Conservation (phyloP, 2,888 invertebrate species). For the Phytoseiulus persimilis region DNA sequence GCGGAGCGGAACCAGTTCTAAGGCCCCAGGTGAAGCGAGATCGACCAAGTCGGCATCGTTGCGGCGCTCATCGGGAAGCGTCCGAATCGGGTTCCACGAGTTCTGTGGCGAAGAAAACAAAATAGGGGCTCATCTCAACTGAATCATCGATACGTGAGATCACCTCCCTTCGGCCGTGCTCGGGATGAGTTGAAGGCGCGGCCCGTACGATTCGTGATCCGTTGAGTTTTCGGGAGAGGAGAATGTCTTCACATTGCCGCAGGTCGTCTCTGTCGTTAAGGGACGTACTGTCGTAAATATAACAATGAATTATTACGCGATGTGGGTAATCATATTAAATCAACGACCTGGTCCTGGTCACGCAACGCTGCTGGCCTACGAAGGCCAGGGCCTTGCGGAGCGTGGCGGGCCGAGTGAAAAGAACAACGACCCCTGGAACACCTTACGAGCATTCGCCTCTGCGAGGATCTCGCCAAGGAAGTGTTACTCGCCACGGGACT, state of each 20-base stretch:
- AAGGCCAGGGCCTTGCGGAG: not conserved
- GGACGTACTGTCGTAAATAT: not conserved
- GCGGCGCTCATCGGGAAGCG: too few relatives aligned
- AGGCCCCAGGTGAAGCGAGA: too few relatives aligned
- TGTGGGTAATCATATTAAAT: not conserved
- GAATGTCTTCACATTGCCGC: not conserved
- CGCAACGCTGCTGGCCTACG: not conserved
- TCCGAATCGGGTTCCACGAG: too few relatives aligned
- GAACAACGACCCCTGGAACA: not conserved
- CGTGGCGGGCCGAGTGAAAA: not conserved
- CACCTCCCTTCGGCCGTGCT: too few relatives aligned
- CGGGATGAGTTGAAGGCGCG: not conserved
- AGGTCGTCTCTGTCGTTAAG: not conserved
- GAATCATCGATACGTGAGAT: too few relatives aligned
- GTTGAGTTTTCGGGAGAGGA: not conserved
- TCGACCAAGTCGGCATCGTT: too few relatives aligned
- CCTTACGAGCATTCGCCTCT: not conserved
- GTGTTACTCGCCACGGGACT: too few relatives aligned
- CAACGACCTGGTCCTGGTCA: not conserved
- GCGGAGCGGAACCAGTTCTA: too few relatives aligned
- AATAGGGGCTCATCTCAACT: too few relatives aligned
- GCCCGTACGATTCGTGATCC: not conserved
- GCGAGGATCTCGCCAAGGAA: not conserved
- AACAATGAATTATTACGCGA: constrained; percentile 5
- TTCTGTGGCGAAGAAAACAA: too few relatives aligned